Percentiles rank a stretch among this genome's conserved stretches.
Evolutionary conservation across 2,113 vertebrate genomes (phyloP).

Genomic region (Progne subis): DNA sequence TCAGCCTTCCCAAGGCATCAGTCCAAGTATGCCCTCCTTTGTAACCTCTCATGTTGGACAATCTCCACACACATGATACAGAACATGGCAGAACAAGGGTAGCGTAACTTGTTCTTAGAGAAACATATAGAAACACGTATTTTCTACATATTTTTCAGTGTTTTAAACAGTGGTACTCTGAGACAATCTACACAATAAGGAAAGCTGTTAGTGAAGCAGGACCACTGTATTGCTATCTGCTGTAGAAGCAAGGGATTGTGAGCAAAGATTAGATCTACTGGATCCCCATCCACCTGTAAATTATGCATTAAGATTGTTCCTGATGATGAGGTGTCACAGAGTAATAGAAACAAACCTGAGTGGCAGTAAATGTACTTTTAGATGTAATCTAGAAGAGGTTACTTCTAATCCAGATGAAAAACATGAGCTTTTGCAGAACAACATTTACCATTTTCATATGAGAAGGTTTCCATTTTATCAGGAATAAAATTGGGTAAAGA

Average conservation of each 20-base stretch:
- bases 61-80: not conserved
- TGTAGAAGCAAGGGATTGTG: not conserved
- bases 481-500: not conserved
- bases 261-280: not conserved
- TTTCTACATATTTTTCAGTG: fast-evolving
- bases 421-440: not conserved
- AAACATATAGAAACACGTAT: not conserved
- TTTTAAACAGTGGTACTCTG: not conserved
- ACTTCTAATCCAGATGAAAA: not conserved
- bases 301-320: not conserved
- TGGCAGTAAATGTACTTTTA: not conserved
- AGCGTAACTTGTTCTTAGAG: not conserved
- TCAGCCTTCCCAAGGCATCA: not conserved
- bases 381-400: not conserved
- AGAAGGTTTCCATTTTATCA: not conserved
- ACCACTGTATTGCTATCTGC: not conserved
- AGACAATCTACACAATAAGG: not conserved
- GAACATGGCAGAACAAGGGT: not conserved
- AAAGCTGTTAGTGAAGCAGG: not conserved
- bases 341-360: not conserved
- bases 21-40: not conserved
- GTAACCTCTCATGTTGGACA: not conserved
- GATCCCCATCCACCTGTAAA: not conserved
- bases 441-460: not conserved
- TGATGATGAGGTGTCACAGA: not conserved